phyloP scores from a whole-genome alignment of 2,888 invertebrate species.

The Pardosa pseudoannulata region DNA sequence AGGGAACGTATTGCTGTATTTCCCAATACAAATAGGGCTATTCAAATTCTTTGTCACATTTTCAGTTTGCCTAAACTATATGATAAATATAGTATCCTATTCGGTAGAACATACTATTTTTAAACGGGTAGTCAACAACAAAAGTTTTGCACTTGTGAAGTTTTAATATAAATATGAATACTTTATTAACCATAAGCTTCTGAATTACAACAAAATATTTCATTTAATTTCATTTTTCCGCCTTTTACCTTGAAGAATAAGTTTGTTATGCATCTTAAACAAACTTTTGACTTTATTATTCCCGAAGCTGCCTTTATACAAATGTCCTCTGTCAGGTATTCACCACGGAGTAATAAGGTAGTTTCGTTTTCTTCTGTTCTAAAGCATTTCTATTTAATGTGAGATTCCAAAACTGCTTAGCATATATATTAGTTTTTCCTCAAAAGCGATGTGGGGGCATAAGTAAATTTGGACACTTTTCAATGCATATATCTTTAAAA shows the following conservation, averaged over 20 bases:
- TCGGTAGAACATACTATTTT: too few relatives aligned
- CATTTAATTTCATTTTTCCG: too few relatives aligned
- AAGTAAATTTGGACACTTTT: not conserved
- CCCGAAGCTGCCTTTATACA: not conserved
- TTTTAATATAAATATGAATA: too few relatives aligned
- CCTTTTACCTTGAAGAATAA: not conserved
- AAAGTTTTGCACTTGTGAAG: too few relatives aligned
- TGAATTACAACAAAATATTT: too few relatives aligned
- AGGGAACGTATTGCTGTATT: too few relatives aligned
- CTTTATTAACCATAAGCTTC: too few relatives aligned
- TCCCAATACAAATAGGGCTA: too few relatives aligned
- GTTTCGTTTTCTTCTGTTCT: not conserved
- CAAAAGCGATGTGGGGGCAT: not conserved
- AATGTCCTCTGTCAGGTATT: not conserved
- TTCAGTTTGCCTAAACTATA: too few relatives aligned
- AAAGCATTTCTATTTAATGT: not conserved
- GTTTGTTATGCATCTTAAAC: not conserved
- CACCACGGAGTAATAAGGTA: not conserved
- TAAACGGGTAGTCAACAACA: too few relatives aligned
- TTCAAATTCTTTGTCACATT: too few relatives aligned
- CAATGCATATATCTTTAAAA: not conserved
- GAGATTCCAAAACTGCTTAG: not conserved
- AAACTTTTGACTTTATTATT: slow-evolving; percentile 5
- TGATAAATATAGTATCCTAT: too few relatives aligned
- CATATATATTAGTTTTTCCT: slow-evolving; percentile 5